A percentile compares a stretch with the other conserved stretches of the same genome.
Evolutionary conservation across 1,140 invertebrate species (phyloP).

Genomic region (Homarus americanus): DNA sequence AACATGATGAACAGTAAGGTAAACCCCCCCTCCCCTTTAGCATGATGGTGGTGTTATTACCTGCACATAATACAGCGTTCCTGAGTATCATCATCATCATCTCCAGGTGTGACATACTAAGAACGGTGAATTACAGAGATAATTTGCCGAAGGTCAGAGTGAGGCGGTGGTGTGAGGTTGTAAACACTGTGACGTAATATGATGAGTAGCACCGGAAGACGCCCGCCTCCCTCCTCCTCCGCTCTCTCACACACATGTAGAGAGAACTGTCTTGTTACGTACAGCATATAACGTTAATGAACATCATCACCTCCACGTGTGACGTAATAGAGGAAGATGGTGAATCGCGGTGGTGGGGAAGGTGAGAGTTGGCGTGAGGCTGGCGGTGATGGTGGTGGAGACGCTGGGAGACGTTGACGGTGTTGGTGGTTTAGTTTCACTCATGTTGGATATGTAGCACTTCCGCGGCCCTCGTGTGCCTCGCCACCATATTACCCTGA

Average conservation of each 20-base stretch:
- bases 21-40: too few relatives aligned
- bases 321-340: neutral
- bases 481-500: conserved; percentile 67
- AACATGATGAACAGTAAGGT: too few relatives aligned
- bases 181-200: neutral
- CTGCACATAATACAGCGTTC: too few relatives aligned
- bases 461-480: conserved; percentile 28
- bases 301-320: neutral
- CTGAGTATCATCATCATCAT: too few relatives aligned
- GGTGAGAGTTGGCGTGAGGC: neutral
- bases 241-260: neutral
- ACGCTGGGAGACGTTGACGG: conserved; percentile 29
- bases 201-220: too few relatives aligned
- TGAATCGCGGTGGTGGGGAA: neutral
- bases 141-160: too few relatives aligned
- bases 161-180: too few relatives aligned
- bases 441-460: conserved; percentile 38
- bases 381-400: neutral
- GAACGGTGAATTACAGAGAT: too few relatives aligned
- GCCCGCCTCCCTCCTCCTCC: neutral
- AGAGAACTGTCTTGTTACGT: too few relatives aligned
- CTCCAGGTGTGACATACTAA: too few relatives aligned
- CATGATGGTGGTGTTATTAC: too few relatives aligned
- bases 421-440: conserved; percentile 17
- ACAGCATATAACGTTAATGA: neutral